Evolutionary conservation across 2,113 vertebrate species (phyloP), one percentile per base, ranked within the genome.

Genomic region (Lichenostomus cassidix): DNA sequence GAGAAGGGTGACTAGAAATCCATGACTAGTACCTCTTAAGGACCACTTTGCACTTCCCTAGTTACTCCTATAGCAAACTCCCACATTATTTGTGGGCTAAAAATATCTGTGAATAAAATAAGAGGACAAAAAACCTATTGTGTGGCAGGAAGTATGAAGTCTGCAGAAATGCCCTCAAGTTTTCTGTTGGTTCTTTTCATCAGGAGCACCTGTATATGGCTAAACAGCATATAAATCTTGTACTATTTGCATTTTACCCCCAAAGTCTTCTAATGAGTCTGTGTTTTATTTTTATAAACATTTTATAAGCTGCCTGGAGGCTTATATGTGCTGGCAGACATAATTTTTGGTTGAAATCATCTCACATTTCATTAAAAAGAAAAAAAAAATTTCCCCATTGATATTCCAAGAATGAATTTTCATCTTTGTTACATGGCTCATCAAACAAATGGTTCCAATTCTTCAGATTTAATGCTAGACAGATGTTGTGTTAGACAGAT

Each of bases 331-430:
- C 71, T 86, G 58, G 55, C 58, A 91, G 82, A 77, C 79, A 53
- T 89, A 69, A 74, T 83, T 91, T 91, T 91, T 90, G 8, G 59
- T 83, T 93, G 46, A 90, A 96, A 94, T 87, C 18, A 90, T 92
- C 82, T 93, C 82, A 83, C 50, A 94, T 95, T 89, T 92, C 52
- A 55, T 64, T 77, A 27, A 64, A 91, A 87, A 37, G 6, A 41
- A 68, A 71, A 82, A 76, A 68, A 85, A 79, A 76, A 47, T 55
- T 88, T 83, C 44, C 24, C 55, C 55, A 90, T 19, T 83, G 85
- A 90, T 92, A 90, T 53, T 78, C 68, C 68, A 91, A 94, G 87
- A 94, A 93, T 91, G 78, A 93, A 83, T 94, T 97, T 95, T 90
- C 4, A 2, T 88, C 87, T 95, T 83, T 92, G 59, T 70, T 90